Percentiles rank a stretch among this genome's conserved stretches.
Conservation (phyloP, 1,140 invertebrate species). For the Apis mellifera region Amel_HAv3.1 CM009932.2:7028501-7029000, state of each 20-base stretch:
- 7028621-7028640: conserved; percentile 15
- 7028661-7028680: conserved; percentile 55
- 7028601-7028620: not conserved
- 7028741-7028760: conserved; percentile 42
- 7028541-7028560: conserved; percentile 66
- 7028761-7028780: conserved; percentile 40
- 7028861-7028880: not conserved
- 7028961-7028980: not conserved
- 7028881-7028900: not conserved
- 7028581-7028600: not conserved
- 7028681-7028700: conserved; percentile 43
- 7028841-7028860: conserved; percentile 27
- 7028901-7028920: not conserved
- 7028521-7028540: conserved; percentile 6
- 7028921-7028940: not conserved
- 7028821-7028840: conserved; percentile 20
- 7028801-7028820: not conserved
- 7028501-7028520: conserved; percentile 5
- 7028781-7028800: conserved; percentile 28
- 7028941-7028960: not conserved
- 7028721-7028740: conserved; percentile 55
- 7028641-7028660: conserved; percentile 24
- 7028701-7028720: conserved; percentile 5
- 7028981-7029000: not conserved
- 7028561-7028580: conserved; percentile 76